Evolutionary conservation across 2,113 vertebrate genomes (phyloP), one percentile per base, ranked within the genome.

Genomic region (Laticauda colubrina): DNA sequence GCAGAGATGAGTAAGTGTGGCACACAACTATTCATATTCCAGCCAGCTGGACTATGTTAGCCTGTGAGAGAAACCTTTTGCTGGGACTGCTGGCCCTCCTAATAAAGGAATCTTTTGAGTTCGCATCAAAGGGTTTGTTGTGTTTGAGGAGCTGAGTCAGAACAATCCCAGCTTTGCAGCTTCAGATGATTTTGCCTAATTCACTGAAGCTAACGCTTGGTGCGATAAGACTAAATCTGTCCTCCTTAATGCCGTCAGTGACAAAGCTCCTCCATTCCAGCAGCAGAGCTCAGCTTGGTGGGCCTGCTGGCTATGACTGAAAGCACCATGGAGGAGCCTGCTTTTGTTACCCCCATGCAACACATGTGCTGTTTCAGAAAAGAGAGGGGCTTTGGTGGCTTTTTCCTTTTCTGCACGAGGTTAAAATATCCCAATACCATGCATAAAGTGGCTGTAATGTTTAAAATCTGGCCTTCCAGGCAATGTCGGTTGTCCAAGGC

Each of bases 41-140:
- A 0, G 48, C 8, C 1, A 2, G 10, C 2, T 1, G 0, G 11
- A 53, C 51, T 53, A 39, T 53, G 51, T 53, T 12, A 53, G 10
- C 51, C 11, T 12, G 51, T 0, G 11, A 53, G 51, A 11, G 51
- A 53, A 53, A 53, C 11, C 1, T 53, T 53, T 53, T 53, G 51
- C 51, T 53, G 51, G 51, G 51, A 9, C 51, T 53, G 10, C 51
- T 12, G 51, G 51, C 10, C 0, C 11, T 53, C 51, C 51, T 12
- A 53, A 53, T 53, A 53, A 53, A 53, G 51, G 51, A 53, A 53
- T 12, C 51, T 11, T 53, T 53, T 10, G 51, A 12, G 51, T 53
- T 53, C 51, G 0, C 11, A 2, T 53, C 51, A 53, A 11, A 53
- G 51, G 11, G 51, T 53, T 53, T 53, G 51, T 53, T 3, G 51